Evolutionary conservation across 2,113 vertebrate species (phyloP).

Genomic region (Ailuropoda melanoleuca): DNA sequence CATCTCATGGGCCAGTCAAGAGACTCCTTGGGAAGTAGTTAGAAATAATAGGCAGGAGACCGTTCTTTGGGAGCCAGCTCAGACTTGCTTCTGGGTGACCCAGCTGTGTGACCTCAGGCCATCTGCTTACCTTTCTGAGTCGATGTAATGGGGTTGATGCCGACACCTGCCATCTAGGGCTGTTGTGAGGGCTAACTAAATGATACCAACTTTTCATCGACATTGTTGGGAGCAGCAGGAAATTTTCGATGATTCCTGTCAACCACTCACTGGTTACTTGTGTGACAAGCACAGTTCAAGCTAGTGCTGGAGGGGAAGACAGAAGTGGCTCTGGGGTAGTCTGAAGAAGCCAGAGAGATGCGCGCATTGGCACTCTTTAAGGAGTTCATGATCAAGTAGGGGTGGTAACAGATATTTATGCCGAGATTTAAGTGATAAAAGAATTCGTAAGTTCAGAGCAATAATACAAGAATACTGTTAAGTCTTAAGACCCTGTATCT

Average conservation of each 20-base stretch:
- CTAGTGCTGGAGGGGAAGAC: background rate
- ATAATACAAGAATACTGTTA: background rate
- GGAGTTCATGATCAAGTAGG: background rate
- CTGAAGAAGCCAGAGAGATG: background rate
- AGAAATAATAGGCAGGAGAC: conserved; percentile 31
- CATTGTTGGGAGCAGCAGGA: background rate
- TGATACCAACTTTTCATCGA: background rate
- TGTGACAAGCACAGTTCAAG: background rate
- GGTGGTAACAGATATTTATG: background rate
- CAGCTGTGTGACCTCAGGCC: conserved; percentile 7
- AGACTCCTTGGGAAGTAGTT: background rate
- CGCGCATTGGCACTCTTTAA: background rate
- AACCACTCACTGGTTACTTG: background rate
- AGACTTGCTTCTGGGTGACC: background rate
- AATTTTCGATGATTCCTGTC: conserved; percentile 35
- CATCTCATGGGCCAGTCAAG: background rate
- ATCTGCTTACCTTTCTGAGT: conserved; percentile 28
- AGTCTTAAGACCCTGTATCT: background rate
- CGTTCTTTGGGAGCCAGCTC: background rate
- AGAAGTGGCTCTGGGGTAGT: background rate
- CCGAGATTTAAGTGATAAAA: conserved; percentile 12
- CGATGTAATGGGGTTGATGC: background rate
- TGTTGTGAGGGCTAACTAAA: background rate
- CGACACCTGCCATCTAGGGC: background rate
- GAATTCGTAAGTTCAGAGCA: background rate